Percentiles rank a stretch among this genome's conserved stretches.
Evolutionary conservation across 2,888 invertebrate genomes (phyloP).

Genomic region (Selenia dentaria): DNA sequence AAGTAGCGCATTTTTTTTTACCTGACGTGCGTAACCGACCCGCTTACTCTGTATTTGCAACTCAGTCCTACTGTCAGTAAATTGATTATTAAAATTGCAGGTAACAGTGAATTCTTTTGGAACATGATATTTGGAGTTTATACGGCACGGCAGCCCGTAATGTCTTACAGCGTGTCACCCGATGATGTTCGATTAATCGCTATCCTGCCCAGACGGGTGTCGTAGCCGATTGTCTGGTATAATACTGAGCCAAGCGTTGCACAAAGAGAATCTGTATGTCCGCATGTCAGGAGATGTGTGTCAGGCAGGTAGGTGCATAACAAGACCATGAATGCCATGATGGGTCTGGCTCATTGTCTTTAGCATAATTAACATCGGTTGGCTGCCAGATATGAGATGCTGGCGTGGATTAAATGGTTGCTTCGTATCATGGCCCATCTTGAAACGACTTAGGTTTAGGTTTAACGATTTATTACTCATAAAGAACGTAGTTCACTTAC

Average conservation of each 20-base stretch:
- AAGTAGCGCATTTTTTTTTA: no score
- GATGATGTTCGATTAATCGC: constrained; percentile 29
- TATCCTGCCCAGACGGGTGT: constrained; percentile 40
- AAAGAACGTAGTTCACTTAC: no score
- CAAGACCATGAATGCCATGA: constrained; percentile 52
- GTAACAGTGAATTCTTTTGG: no score
- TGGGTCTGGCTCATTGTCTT: constrained; percentile 64
- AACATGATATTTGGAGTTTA: no score
- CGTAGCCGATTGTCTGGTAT: constrained; percentile 43
- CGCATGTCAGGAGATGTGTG: constrained; percentile 22
- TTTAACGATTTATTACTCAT: no score
- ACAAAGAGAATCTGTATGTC: constrained; percentile 70
- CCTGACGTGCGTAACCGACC: no score
- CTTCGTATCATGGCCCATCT: no score
- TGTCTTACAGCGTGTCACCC: background rate
- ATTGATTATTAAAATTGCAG: no score
- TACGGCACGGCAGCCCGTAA: background rate
- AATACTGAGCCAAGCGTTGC: constrained; percentile 47
- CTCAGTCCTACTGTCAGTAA: no score
- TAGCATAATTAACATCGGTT: constrained; percentile 57
- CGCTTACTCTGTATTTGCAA: no score
- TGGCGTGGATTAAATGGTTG: background rate
- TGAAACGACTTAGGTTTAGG: no score
- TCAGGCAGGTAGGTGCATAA: constrained; percentile 56
- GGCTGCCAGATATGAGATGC: constrained; percentile 13